Base-by-base conservation (phyloP, 2,113 vertebrate genomes). In the Seriola aureovittata region DNA sequence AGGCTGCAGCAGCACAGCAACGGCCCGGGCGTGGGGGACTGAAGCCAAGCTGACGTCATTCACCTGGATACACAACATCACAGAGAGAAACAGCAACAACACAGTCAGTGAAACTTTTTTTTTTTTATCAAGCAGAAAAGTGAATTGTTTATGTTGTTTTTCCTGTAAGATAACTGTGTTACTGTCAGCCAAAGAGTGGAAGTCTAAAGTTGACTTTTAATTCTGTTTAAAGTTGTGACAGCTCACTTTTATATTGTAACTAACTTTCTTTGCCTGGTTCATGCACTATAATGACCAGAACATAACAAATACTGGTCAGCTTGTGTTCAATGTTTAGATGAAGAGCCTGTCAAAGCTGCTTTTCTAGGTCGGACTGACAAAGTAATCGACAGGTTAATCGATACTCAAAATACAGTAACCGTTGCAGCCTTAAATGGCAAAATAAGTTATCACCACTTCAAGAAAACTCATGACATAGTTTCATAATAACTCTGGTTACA, bases 1-100 rank as follows among this genome's bases (percentile, higher is more conserved):
- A 11, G 96, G 94, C 82, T 95, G 96, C 64, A 90, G 94, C 60
- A 98, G 93, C 75, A 96, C 93, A 14, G 93, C 80, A 32, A 98
- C 95, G 73, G 97, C 97, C 42, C 96, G 94, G 71, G 91, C 69
- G 58, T 98, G 97, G 69, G 95, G 96, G 74, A 98, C 95, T 0
- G 95, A 96, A 72, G 96, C 96, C 93, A 97, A 87, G 84, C 96
- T 97, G 88, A 97, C 79, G 21, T 97, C 97, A 32, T 97, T 98
- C 74, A 97, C 96, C 97, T 98, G 85, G 46, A 85, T 58, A 84
- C 72, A 75, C 1, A 4, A 74, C 63, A 80, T 29, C 50, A 62
- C 14, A 1, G 3, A 78, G n/a, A 63, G 48, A 3, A 21, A 46
- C 66, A 58, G 71, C 42, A 70, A 69, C 52, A 52, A 48, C 32